Conservation (phyloP, 2,113 vertebrate species). For the Hyperoodon ampullatus region DNA sequence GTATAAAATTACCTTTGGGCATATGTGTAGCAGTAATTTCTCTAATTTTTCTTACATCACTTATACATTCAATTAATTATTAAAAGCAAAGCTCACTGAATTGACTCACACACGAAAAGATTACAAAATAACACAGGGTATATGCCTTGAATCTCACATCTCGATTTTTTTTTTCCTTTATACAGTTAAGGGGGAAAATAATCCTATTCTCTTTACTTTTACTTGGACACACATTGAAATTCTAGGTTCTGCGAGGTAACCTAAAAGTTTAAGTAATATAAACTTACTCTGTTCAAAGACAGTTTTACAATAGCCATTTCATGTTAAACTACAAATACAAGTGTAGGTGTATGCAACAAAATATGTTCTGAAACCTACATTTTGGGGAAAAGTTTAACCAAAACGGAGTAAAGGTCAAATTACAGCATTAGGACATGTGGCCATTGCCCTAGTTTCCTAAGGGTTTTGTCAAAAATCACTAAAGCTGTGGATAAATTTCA, state of each 20-base stretch:
- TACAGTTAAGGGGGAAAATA: background rate
- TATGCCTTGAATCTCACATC: background rate
- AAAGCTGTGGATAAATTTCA: background rate
- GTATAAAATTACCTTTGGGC: background rate
- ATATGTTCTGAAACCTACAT: background rate
- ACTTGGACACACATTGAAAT: background rate
- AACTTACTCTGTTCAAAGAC: background rate
- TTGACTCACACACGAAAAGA: background rate
- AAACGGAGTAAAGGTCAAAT: background rate
- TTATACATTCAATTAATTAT: background rate
- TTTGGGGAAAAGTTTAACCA: background rate
- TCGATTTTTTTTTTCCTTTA: background rate
- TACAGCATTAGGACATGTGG: background rate
- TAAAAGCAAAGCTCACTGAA: constrained; percentile 3
- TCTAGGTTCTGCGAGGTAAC: background rate
- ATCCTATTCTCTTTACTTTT: background rate
- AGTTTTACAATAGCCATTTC: background rate
- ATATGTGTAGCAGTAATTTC: background rate
- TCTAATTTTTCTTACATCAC: background rate
- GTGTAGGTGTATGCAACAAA: background rate
- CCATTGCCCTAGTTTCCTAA: background rate
- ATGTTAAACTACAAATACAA: constrained; percentile 25
- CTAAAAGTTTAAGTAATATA: constrained; percentile 1
- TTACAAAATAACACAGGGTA: background rate
- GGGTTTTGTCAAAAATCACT: constrained; percentile 24